Percentiles rank a stretch among this genome's conserved stretches.
phyloP scores from a whole-genome alignment of 2,113 vertebrate species.

The Prietella phreatophila region DNA sequence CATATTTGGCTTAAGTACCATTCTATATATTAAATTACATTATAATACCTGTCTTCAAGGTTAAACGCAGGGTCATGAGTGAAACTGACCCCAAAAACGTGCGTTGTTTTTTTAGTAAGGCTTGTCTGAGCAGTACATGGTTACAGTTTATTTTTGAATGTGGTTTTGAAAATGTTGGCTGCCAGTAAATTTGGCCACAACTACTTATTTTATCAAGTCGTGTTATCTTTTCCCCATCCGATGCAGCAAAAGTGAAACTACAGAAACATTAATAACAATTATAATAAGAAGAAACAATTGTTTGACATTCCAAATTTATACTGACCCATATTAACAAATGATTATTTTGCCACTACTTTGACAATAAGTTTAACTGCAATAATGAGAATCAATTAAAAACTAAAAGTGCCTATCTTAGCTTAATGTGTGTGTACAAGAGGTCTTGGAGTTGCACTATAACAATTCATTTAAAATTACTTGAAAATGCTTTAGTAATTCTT shows the following conservation, averaged over 20 bases:
- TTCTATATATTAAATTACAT: not conserved
- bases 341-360: not conserved
- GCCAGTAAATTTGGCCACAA: slow-evolving; percentile 21
- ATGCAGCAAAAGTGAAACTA: not conserved
- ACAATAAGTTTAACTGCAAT: not conserved
- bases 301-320: not conserved
- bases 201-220: not conserved
- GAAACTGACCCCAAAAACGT: not conserved
- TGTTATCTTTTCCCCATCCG: not conserved
- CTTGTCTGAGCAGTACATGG: not conserved
- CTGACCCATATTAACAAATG: not conserved
- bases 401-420: not conserved
- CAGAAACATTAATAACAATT: not conserved
- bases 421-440: slow-evolving; percentile 3
- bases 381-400: not conserved
- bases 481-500: not conserved
- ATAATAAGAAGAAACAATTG: not conserved
- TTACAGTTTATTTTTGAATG: not conserved
- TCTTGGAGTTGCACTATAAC: not conserved
- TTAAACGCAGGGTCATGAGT: not conserved
- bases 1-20: not conserved
- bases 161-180: not conserved
- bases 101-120: not conserved
- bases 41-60: not conserved
- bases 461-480: not conserved